Evolutionary conservation across 2,888 invertebrate species (phyloP), one percentile per base, ranked within the genome.

Genomic region (Coelinius sp.): DNA sequence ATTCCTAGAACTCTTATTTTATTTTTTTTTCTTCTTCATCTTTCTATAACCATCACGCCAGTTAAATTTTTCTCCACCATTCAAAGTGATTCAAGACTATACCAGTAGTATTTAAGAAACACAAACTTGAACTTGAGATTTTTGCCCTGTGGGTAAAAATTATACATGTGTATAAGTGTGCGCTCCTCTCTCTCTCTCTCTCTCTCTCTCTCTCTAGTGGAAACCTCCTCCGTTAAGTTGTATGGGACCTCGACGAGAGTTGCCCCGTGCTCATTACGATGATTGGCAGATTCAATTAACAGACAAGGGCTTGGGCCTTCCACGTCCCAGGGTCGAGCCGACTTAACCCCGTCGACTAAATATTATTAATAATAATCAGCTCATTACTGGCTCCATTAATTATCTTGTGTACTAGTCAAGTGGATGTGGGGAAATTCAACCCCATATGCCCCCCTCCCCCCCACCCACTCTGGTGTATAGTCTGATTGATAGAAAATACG

Each of bases 251-350:
- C 17, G 20, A 41, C 17, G 72, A 63, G 68, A 56, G 71, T 74
- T 80, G 81, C 82, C 77, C 90, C 84, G 89, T 89, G 90, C 92
- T 92, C 90, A 92, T 92, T 92, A 92, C 91, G 90, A 90, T 93
- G 93, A 93, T 93, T 93, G 93, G 92, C 93, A 92, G 90, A 91
- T 93, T 92, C 93, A 93, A 93, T 93, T 93, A 93, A 92, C 88
- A 82, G 78, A 79, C 80, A 78, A 79, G 79, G 77, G 71, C 80
- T 72, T 74, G 77, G 79, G 80, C 81, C 46, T 14, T 78, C 80
- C 80, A 74, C 81, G 79, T 83, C 69, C 73, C 81, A 81, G 81
- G 86, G 83, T 84, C 83, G 83, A 77, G 79, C 80, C 80, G 83
- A 84, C 83, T 86, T 86, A 85, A 86, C 85, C 86, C 77, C 82